Base-by-base conservation (phyloP, 2,888 invertebrate genomes). In the Deilephila porcellus region DNA sequence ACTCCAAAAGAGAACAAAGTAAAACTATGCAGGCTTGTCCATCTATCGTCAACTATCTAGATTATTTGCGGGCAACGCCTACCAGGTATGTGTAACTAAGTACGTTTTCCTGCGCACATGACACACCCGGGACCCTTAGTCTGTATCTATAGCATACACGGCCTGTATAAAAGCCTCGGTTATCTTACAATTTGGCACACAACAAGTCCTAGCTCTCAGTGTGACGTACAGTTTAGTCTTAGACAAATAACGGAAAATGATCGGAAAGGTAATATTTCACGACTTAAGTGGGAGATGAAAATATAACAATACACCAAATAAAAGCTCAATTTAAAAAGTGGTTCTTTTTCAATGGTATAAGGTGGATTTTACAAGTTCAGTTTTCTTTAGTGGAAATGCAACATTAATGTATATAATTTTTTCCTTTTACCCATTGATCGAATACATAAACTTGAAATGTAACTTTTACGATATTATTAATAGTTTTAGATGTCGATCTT, bases 141-240 rank as follows among this genome's bases (percentile, higher is more conserved):
- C 60, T 76, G 87, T 91, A 90, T 81, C 87, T 93, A 92, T 93
- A 93, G 90, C 86, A 87, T 88, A 89, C 83, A 83, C 85, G 86
- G 84, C 78, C 87, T 89, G 88, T 94, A 94, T 94, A 94, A 88
- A 94, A 94, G 88, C 90, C 81, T 86, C 84, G 80, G 90, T 85
- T 92, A 91, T 90, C 90, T 86, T 76, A 90, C 88, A 88, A 89
- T 94, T 93, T 82, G 92, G 89, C 89, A 94, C 94, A 93, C 86
- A 88, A 86, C 91, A 84, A 89, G 90, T 88, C 91, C 89, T 92
- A 91, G 90, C 85, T 90, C 90, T 86, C 83, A 89, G 83, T 84
- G 87, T 88, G 86, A 87, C 87, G 86, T 86, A 90, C 88, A 81
- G 88, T 84, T 81, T 89, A 86, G 85, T 87, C 86, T 84, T 84